Conservation (phyloP, 2,888 invertebrate species). For the Nipponacmea schrenckii region DNA sequence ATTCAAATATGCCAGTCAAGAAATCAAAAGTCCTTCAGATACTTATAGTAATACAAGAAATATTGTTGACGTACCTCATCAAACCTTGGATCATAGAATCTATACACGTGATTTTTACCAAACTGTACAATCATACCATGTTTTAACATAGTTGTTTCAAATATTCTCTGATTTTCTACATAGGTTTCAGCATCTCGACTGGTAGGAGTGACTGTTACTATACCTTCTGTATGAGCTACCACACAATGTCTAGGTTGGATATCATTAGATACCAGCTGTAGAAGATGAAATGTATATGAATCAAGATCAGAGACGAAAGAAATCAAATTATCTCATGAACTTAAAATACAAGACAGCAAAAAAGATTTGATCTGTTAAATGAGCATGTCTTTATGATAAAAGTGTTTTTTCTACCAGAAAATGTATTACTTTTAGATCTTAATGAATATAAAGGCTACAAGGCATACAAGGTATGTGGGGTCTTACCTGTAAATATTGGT, state of each 20-base stretch:
- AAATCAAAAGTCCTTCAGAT: too few species aligned
- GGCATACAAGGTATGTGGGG: too few species aligned
- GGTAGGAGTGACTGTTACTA: slow-evolving; percentile 92
- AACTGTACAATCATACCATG: slow-evolving; percentile 70
- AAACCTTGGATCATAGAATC: slow-evolving; percentile 69
- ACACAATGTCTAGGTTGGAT: slow-evolving; percentile 95
- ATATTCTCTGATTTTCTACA: slow-evolving; percentile 91
- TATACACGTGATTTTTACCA: slow-evolving; percentile 71
- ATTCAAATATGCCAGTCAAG: too few species aligned
- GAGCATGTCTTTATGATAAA: too few species aligned
- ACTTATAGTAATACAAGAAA: too few species aligned
- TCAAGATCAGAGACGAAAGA: not conserved
- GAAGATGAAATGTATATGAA: slow-evolving; percentile 51
- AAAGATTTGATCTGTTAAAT: too few species aligned
- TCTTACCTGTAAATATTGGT: slow-evolving; percentile 65
- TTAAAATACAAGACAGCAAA: too few species aligned
- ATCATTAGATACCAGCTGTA: slow-evolving; percentile 82
- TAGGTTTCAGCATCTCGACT: slow-evolving; percentile 93
- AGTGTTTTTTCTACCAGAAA: too few species aligned
- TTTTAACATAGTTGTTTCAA: slow-evolving; percentile 90
- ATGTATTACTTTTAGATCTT: too few species aligned
- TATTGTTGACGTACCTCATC: slow-evolving; percentile 47
- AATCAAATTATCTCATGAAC: too few species aligned
- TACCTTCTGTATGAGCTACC: slow-evolving; percentile 88
- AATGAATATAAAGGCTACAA: too few species aligned